Evolutionary conservation across 2,113 vertebrate genomes (phyloP), one percentile per base, ranked within the genome.

Genomic region (Tiliqua scincoides): DNA sequence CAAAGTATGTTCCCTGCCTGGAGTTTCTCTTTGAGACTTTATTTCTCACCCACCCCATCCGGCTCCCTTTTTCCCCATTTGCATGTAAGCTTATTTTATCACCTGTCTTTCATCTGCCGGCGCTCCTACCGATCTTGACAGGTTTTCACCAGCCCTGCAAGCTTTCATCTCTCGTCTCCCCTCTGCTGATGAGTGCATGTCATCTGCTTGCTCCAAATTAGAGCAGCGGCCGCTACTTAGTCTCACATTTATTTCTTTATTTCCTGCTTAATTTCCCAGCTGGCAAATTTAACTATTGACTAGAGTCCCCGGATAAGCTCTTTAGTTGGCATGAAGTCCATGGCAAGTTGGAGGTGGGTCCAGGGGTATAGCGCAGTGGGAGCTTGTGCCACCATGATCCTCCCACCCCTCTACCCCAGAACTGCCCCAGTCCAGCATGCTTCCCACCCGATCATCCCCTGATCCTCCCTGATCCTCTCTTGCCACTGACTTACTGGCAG

Each of bases 141-240:
- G 90, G 92, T 92, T 92, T 91, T 95, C 92, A 86, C 92, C 87
- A 91, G 84, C 93, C 90, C 89, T 94, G 83, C 93, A 94, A 91
- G 94, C 94, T 95, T 95, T 94, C 94, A 94, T 94, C 92, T 94
- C 35, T 94, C 94, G 94, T 94, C 92, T 94, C 35, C 87, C 79
- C 89, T 75, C 6, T 0, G 70, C 83, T 82, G 81, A 87, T 1
- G 81, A 92, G 85, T 35, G 88, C 79, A 25, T 91, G 93, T 95
- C 93, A 91, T 89, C 92, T 73, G 87, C 92, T 91, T 8, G 40
- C 91, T 94, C 94, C 94, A 93, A 93, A 94, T 95, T 94, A 90
- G 82, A 91, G 93, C 85, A 0, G 59, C 88, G 89, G 78, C 94
- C 94, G 93, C 89, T 88, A 91, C 92, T 91, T 88, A 92, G 43